Evolutionary conservation across 2,113 vertebrate species (phyloP).

Genomic region (Sialia sialis): DNA sequence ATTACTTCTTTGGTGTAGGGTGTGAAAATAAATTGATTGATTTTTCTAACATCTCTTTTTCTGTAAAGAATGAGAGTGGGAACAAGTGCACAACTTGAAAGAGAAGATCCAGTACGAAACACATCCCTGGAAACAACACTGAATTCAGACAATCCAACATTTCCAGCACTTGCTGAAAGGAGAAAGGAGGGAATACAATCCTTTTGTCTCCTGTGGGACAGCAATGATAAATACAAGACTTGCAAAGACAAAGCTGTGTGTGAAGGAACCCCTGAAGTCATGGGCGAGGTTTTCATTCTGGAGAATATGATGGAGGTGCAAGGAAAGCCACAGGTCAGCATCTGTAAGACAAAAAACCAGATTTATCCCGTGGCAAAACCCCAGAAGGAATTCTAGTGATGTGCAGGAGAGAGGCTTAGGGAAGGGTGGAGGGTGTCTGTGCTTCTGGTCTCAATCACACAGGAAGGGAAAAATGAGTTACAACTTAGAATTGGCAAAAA

Average conservation of each 20-base stretch:
- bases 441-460: neutral
- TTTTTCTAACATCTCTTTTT: neutral
- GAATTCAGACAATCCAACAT: neutral
- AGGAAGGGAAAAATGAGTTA: neutral
- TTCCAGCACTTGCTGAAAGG: neutral
- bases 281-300: neutral
- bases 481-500: neutral
- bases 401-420: neutral
- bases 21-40: neutral
- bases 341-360: neutral
- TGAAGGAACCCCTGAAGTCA: neutral
- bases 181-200: neutral
- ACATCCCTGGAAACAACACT: neutral
- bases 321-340: neutral
- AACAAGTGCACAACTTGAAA: neutral
- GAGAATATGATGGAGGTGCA: neutral
- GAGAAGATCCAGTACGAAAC: neutral
- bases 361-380: neutral
- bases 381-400: neutral
- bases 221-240: neutral
- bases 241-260: neutral
- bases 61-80: neutral
- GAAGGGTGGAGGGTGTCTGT: neutral
- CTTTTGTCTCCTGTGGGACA: neutral
- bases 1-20: neutral